These are phyloP conservation scores for Sussaba pulchella DNA, from an alignment of 2,888 invertebrate genomes.

Conservation along the genomic window DNA sequence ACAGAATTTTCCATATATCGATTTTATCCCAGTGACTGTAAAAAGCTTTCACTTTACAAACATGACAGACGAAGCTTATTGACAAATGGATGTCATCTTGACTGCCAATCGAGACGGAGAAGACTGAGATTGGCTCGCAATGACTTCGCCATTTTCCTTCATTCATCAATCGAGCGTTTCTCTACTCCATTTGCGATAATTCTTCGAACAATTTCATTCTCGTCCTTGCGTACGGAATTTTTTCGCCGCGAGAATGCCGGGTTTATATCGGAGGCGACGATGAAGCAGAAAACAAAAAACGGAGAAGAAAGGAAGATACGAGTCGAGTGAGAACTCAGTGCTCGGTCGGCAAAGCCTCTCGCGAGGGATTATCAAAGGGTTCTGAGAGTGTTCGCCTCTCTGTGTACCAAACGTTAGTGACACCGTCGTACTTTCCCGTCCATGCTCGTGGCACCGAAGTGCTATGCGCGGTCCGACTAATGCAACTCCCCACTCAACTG, in stretches of 20 bases:
- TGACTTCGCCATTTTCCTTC: no score
- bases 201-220: background rate
- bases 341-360: slow-evolving; percentile 13
- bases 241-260: background rate
- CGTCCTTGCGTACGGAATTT: background rate
- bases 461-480: background rate
- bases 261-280: no score
- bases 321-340: background rate
- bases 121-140: no score
- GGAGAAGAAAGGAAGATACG: background rate
- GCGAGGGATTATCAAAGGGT: slow-evolving; percentile 37
- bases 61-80: no score
- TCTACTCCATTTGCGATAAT: slow-evolving; percentile 18
- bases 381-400: slow-evolving; percentile 12
- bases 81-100: no score
- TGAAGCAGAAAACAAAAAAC: no score
- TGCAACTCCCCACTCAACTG: background rate
- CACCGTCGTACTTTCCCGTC: background rate
- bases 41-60: no score
- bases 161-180: slow-evolving; percentile 12
- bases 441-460: background rate
- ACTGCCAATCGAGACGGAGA: no score
- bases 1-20: no score
- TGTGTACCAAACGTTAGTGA: background rate
- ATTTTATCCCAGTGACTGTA: no score